Conservation (phyloP, 2,888 invertebrate species). For the Tineola bisselliella region DNA sequence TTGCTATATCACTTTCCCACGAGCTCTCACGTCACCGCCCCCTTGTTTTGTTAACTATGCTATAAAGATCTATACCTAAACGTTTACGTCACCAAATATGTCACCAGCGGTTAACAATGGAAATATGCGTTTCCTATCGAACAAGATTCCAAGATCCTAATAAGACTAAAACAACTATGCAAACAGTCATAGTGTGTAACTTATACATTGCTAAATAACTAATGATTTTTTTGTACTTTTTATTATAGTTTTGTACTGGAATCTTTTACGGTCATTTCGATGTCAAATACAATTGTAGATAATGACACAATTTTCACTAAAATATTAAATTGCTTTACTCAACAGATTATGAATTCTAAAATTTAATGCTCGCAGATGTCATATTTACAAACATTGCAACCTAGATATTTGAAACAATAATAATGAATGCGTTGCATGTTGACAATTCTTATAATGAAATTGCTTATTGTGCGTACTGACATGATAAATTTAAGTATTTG, state of each 20-base stretch:
- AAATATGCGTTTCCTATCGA: neutral
- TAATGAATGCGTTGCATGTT: neutral
- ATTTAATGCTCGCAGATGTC: neutral
- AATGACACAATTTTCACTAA: neutral
- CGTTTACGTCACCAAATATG: conserved; percentile 8
- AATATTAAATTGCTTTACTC: neutral
- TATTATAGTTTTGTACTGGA: no score
- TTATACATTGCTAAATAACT: no score
- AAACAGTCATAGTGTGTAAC: no score
- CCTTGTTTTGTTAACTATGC: neutral
- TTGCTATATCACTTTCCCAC: conserved; percentile 12
- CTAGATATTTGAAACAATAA: neutral
- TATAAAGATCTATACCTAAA: neutral
- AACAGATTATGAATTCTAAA: no score
- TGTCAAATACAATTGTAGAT: no score
- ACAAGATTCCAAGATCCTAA: neutral
- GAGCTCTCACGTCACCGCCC: conserved; percentile 13
- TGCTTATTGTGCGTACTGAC: neutral
- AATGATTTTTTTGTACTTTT: no score
- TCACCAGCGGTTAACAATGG: neutral
- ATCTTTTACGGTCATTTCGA: no score
- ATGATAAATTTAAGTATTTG: neutral
- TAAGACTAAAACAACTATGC: neutral
- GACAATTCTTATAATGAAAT: neutral
- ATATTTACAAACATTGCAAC: neutral